Evolutionary conservation across 2,888 invertebrate species (phyloP), one percentile per base, ranked within the genome.

Genomic region (Lasiommata megera): DNA sequence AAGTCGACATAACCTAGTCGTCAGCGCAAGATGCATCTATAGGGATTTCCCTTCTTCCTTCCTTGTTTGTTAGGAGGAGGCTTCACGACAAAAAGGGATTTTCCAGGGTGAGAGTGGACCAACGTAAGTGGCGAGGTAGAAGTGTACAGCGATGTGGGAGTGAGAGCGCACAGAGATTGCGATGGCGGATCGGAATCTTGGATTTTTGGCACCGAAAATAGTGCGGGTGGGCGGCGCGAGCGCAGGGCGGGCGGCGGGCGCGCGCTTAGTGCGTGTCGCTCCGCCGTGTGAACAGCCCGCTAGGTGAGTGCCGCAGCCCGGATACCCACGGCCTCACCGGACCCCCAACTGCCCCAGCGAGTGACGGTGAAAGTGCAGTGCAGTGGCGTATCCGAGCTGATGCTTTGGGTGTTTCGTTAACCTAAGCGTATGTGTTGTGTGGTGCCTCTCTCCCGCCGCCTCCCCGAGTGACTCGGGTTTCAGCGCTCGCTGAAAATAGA

Each of bases 191-290:
- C 69, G 82, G 82, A 86, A 87, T 88, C 83, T 82, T 82, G 86
- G 82, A 85, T 88, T 89, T 88, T 89, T 89, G 88, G 86, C 88
- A 86, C 89, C 89, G 81, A 89, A 90, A 90, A 90, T 89, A 89
- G 88, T 84, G 85, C 82, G 85, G 83, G 83, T 80, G 82, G 77
- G 82, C 80, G 80, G 80, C 68, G 74, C 69, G 72, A 73, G 70
- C 70, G 72, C 77, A 76, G 82, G 81, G 82, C 80, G 82, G 82
- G 80, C 78, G 82, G 82, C 80, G 81, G 82, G 80, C 78, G 77
- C 77, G 75, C 82, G 84, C 82, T 83, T 88, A 89, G 89, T 90
- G 89, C 89, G 89, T 83, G 90, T 83, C 90, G 90, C 90, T 90
- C 90, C 90, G 90, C 90, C 90, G 89, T 85, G 81, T 83, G 84